These are phyloP conservation scores for Propithecus deckenii DNA, from an alignment of 2,797 vertebrate species.

Conservation along the genomic window DNA sequence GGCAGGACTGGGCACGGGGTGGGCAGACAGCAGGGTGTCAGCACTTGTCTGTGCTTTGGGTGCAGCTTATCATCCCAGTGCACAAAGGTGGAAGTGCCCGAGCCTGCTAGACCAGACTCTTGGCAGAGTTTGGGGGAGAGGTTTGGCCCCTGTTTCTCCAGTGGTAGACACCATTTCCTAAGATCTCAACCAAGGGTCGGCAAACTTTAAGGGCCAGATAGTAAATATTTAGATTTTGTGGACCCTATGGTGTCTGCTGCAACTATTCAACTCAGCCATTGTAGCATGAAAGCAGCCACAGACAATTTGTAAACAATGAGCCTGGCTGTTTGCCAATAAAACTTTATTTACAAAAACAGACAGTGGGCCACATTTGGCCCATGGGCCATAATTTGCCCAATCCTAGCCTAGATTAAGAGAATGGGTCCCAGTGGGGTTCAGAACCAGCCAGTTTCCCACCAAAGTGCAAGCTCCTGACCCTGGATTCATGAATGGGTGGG, in stretches of 20 bases:
- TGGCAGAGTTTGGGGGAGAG: background rate
- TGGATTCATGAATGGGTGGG: background rate
- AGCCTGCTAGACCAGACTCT: background rate
- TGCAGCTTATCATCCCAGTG: no score
- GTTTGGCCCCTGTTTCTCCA: background rate
- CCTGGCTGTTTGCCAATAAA: background rate
- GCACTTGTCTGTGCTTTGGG: background rate
- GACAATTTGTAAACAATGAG: background rate
- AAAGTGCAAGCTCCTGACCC: background rate
- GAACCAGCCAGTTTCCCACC: background rate
- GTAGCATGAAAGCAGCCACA: background rate
- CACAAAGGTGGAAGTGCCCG: background rate
- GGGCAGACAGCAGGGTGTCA: background rate
- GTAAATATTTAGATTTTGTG: background rate
- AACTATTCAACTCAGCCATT: fast-evolving
- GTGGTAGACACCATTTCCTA: background rate
- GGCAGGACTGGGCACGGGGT: fast-evolving
- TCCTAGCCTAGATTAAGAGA: background rate
- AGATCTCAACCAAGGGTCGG: background rate
- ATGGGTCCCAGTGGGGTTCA: background rate
- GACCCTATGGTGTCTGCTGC: background rate
- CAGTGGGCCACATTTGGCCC: background rate
- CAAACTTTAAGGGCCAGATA: background rate
- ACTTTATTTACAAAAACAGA: conserved; percentile 28
- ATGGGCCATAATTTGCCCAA: background rate